Evolutionary conservation across 2,797 vertebrate genomes (phyloP).

Genomic region (Florisuga fusca): DNA sequence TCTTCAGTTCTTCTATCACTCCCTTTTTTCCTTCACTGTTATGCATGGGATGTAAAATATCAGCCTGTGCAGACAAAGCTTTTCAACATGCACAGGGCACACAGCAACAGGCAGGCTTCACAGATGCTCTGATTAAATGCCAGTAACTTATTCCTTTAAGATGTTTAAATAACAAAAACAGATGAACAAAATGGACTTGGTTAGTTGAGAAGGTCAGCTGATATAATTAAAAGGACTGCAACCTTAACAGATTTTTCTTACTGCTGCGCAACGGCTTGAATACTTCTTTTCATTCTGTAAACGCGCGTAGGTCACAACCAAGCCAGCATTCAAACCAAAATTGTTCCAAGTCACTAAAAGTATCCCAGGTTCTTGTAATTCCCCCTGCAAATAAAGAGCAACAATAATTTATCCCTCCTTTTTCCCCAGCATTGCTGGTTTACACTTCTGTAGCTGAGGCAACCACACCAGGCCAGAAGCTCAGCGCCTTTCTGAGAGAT

Average conservation of each 20-base stretch:
- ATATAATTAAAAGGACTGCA: neutral
- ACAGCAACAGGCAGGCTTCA: neutral
- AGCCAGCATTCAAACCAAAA: neutral
- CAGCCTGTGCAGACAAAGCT: neutral
- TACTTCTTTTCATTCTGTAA: neutral
- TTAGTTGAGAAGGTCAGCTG: neutral
- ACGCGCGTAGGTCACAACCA: neutral
- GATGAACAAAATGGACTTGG: conserved; percentile 1
- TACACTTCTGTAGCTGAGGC: conserved; percentile 12
- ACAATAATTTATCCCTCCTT: conserved; percentile 1
- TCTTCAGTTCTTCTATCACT: neutral
- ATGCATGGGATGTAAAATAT: neutral
- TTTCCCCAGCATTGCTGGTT: neutral
- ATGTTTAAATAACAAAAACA: conserved; percentile 12
- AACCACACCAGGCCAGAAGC: neutral
- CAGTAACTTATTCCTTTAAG: neutral
- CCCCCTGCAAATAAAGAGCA: neutral
- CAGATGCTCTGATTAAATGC: neutral
- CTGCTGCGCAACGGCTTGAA: neutral
- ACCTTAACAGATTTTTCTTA: conserved; percentile 6
- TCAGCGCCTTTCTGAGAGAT: conserved; percentile 1
- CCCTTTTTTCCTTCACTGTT: neutral
- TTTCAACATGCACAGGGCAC: neutral
- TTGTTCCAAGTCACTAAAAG: conserved; percentile 30
- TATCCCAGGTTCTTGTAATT: conserved; percentile 26